Evolutionary conservation across 2,797 vertebrate species (phyloP).

Genomic region (Cyclura pinguis): DNA sequence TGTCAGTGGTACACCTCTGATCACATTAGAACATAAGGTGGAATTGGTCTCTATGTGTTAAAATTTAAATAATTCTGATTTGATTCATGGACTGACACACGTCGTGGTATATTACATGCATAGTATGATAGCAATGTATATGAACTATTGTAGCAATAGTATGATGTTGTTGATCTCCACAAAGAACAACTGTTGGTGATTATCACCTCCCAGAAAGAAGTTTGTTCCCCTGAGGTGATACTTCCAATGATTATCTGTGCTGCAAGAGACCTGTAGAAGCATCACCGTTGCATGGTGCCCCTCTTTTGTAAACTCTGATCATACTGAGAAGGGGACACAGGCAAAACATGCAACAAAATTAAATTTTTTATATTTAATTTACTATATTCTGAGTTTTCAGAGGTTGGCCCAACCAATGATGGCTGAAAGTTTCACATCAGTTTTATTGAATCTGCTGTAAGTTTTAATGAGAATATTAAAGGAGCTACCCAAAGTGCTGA

Average conservation of each 20-base stretch:
- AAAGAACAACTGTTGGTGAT: background rate
- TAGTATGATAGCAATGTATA: too few relatives aligned
- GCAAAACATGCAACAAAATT: too few relatives aligned
- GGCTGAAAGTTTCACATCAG: too few relatives aligned
- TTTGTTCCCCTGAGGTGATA: background rate
- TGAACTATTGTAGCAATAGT: too few relatives aligned
- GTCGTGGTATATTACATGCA: background rate
- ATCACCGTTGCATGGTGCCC: too few relatives aligned
- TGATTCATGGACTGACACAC: background rate
- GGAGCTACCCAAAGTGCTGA: too few relatives aligned
- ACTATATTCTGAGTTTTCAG: too few relatives aligned
- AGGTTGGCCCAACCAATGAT: too few relatives aligned
- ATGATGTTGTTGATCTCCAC: background rate
- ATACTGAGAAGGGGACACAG: too few relatives aligned
- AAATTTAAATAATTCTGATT: conserved; percentile 17
- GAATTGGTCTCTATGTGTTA: background rate
- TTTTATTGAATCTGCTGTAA: too few relatives aligned
- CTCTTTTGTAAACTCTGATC: background rate
- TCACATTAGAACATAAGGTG: background rate
- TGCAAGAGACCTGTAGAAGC: background rate
- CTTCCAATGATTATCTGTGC: background rate
- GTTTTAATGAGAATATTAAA: too few relatives aligned
- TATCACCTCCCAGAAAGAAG: background rate
- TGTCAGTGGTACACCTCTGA: background rate
- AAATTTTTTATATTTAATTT: too few relatives aligned